Base-by-base conservation (phyloP, 1,140 invertebrate species). In the Dryas iulia region DNA sequence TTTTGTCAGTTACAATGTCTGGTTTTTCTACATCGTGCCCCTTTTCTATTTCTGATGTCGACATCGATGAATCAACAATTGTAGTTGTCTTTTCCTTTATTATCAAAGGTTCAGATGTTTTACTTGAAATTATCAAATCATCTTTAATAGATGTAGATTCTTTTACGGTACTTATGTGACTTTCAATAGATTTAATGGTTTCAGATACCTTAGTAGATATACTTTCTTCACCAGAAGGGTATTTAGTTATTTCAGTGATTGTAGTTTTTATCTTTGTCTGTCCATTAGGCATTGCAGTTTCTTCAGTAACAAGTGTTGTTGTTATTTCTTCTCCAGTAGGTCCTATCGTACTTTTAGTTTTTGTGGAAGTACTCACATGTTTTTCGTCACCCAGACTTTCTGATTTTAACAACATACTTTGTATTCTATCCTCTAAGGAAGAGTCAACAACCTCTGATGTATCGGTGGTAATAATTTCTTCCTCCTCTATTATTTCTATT, bases 191-290 rank as follows among this genome's bases (percentile, higher is more conserved):
- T 59, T 66, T 66, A 11, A 69, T 71, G 18, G 62, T 57, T 58
- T 77, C 72, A 21, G 72, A 71, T 24, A 77, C 60, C 52, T 69
- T 77, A 2, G 69, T 74, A n/a, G 69, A 69, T 28, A 59, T 71
- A 21, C 58, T 59, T 67, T 72, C 56, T 58, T 68, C 66, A 8
- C 73, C 73, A 59, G 70, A 65, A 14, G 66, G 66, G 64, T 69
- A 57, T 59, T 69, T 69, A 1, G 62, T 69, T 21, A 60, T 30
- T 59, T 72, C 66, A 7, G 69, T 74, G 18, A 52, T 57, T 26
- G 69, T 74, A 14, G 28, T 60, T 66, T 39, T 72, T 14, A 69
- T 18, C 28, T 63, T 52, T 5, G 26, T 47, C 26, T 74, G 66
- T 31, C 73, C 66, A 10, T 30, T 30, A 7, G 69, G 66, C 39